Conservation (phyloP, 1,140 invertebrate species). For the Brachionus rubens region DNA sequence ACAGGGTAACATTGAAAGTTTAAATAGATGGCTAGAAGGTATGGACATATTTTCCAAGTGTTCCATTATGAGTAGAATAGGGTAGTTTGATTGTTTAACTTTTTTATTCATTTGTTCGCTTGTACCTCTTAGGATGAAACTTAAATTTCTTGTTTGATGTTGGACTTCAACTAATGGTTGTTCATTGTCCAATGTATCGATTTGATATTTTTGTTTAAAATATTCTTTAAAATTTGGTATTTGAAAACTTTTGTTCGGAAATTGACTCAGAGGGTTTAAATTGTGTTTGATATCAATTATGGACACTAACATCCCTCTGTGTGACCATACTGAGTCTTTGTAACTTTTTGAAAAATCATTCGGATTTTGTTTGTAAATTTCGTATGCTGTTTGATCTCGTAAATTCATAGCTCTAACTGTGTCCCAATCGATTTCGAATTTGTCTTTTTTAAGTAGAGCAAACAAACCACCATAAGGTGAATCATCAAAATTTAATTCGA, state of each 20-base stretch:
- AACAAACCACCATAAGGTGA: not conserved
- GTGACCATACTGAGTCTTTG: not conserved
- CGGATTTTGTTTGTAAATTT: not conserved
- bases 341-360: not conserved
- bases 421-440: slow-evolving; percentile 19
- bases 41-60: slow-evolving; percentile 7
- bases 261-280: not conserved
- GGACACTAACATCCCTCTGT: not conserved
- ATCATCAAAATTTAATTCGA: slow-evolving; percentile 8
- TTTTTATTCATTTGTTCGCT: not conserved
- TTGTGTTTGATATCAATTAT: not conserved
- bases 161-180: slow-evolving; percentile 34
- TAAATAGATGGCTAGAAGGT: not conserved
- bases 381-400: not conserved
- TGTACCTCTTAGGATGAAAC: not conserved
- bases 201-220: not conserved
- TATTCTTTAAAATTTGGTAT: not conserved
- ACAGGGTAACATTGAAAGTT: slow-evolving; percentile 4
- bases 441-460: not conserved
- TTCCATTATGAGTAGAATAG: slow-evolving; percentile 6
- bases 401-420: not conserved
- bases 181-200: not conserved
- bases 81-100: not conserved
- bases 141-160: not conserved
- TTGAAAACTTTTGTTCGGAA: slow-evolving; percentile 12